These are phyloP conservation scores for Drosophila tsacasi DNA, from an alignment of 1,140 invertebrate genomes.

Conservation along the genomic window DNA sequence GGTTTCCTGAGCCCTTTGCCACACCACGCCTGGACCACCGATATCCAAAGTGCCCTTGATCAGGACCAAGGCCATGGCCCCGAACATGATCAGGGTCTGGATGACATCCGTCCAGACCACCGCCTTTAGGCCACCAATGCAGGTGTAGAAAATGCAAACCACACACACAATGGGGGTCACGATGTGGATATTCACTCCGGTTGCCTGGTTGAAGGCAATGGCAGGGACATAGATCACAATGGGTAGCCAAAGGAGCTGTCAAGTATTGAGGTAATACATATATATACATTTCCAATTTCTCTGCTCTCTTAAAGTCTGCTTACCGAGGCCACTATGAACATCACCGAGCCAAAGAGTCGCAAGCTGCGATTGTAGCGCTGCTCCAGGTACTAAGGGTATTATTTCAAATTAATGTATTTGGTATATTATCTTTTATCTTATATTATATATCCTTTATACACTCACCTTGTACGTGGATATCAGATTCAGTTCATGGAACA, in stretches of 20 bases:
- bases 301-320: slow-evolving; percentile 25
- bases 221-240: slow-evolving; percentile 90
- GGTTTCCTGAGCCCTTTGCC: slow-evolving; percentile 89
- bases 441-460: not conserved
- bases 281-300: not conserved
- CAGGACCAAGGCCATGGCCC: slow-evolving; percentile 91
- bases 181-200: slow-evolving; percentile 92
- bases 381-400: slow-evolving; percentile 90
- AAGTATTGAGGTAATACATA: not conserved
- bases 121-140: slow-evolving; percentile 95
- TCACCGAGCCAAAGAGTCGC: slow-evolving; percentile 90
- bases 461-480: slow-evolving; percentile 93
- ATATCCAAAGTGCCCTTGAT: slow-evolving; percentile 92
- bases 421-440: too few relatives aligned
- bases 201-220: slow-evolving; percentile 91
- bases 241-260: slow-evolving; percentile 88
- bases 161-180: slow-evolving; percentile 94
- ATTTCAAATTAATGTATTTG: not conserved
- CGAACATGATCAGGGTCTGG: slow-evolving; percentile 94
- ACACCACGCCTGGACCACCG: slow-evolving; percentile 91
- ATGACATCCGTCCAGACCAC: slow-evolving; percentile 97
- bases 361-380: slow-evolving; percentile 90
- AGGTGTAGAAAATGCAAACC: slow-evolving; percentile 97
- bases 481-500: slow-evolving; percentile 92
- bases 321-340: slow-evolving; percentile 90